Base-by-base conservation (phyloP, 2,888 invertebrate genomes). In the Limenitis camilla region DNA sequence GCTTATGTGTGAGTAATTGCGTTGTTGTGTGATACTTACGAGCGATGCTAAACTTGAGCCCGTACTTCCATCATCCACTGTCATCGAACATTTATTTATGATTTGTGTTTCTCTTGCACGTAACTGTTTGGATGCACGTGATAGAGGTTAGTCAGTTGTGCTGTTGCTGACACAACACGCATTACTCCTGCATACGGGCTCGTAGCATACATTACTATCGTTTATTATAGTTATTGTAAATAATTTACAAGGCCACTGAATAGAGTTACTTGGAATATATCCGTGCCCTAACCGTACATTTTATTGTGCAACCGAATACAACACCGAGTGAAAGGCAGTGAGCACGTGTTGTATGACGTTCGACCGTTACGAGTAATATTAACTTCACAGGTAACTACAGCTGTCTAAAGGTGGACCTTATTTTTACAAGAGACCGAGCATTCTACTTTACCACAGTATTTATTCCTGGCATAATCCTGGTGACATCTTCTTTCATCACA, bases 391-490 rank as follows among this genome's bases (percentile, higher is more conserved):
- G 94, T 78, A 94, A 95, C 90, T 95, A 94, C 91, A 95, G 94
- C 90, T 95, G 95, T 89, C 89, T 95, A 75, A 92, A 92, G 84
- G 95, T 95, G 80, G 93, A 94, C 86, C 89, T 95, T 78, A 93
- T 93, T 78, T 95, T 95, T 89, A 95, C 94, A 64, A 90, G 95
- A 84, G 95, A 95, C 88, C 91, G 94, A 87, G 94, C 94, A 71
- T 95, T 95, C 90, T 95, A 95, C 89, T 94, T 95, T 89, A 95
- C 94, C 59, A 95, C 95, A 74, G 95, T 95, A 75, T 95, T 95
- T 90, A 94, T 95, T 79, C 95, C 95, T 61, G 95, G 95, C 72
- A 95, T 95, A 70, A 94, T 95, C 79, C 90, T 95, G 87, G 95
- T 95, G 78, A 95, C 95, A 60, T 94, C 94, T 69, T 95, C 95